Conservation (phyloP, 2,888 invertebrate species). For the Drosophila helvetica region DNA sequence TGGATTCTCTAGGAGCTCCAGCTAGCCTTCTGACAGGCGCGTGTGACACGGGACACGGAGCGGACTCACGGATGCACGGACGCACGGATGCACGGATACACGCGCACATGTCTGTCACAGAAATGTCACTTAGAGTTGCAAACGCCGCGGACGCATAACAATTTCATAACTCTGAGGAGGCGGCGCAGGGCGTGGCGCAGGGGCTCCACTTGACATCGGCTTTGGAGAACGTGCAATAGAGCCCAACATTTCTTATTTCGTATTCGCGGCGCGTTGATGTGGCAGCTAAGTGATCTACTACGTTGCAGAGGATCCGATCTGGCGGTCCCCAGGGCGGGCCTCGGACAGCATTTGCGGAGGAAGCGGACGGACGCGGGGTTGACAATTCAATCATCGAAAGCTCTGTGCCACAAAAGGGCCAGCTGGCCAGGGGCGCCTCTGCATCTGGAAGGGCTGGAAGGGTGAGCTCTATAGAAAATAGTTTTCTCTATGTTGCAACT, state of each 20-base stretch:
- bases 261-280: constrained; percentile 56
- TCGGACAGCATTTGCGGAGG: not conserved
- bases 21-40: constrained; percentile 36
- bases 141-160: constrained; percentile 66
- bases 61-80: constrained; percentile 69
- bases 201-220: constrained; percentile 31
- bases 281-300: constrained; percentile 57
- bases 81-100: constrained; percentile 62
- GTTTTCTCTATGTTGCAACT: constrained; percentile 22
- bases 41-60: constrained; percentile 60
- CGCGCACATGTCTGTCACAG: constrained; percentile 71
- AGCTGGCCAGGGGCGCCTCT: constrained; percentile 4
- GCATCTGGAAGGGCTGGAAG: constrained; percentile 18
- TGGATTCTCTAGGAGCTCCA: not conserved
- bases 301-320: constrained; percentile 62
- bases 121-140: constrained; percentile 78
- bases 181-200: not conserved
- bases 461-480: constrained; percentile 21
- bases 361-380: constrained; percentile 44
- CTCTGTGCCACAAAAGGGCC: constrained; percentile 25
- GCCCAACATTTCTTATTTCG: constrained; percentile 49
- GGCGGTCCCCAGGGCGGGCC: not conserved
- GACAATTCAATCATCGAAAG: constrained; percentile 72
- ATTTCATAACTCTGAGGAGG: constrained; percentile 77
- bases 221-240: not conserved